Evolutionary conservation across 2,888 invertebrate species (phyloP), one percentile per base, ranked within the genome.

Genomic region (Glyphotaelius pellucidus): DNA sequence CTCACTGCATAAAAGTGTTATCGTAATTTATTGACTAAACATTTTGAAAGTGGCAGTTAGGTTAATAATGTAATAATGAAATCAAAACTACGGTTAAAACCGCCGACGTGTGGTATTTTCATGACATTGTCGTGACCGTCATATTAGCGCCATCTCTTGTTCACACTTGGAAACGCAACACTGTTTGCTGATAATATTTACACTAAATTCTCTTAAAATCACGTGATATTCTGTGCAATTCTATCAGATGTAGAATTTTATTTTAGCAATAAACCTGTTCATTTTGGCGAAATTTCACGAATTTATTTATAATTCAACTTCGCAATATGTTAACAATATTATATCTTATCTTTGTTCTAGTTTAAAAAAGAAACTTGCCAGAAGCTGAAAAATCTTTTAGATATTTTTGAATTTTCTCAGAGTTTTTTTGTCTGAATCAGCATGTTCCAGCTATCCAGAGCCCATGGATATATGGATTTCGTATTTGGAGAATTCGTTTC

Each of bases 101-200:
- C 30, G 86, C 38, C 86, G 12, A 12, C 32, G 12, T 15, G 42
- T 47, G 38, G 15, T 30, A n/a, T 47, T 47, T 12, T 12, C 42
- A 47, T 25, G 42, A 38, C 38, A 25, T 15, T 38, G 47, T 30
- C 86, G 86, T 86, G 86, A 86, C 47, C 47, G 47, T 30, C 25
- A n/a, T n/a, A 47, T 86, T 86, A 86, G 86, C 86, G n/a, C 86
- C 86, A 42, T 42, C 86, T n/a, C 47, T 42, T 42, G 1, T 7
- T 30, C n/a, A 31, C 86, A 11, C 47, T 32, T 81, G 15, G 31
- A 32, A 81, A 32, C 32, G 81, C 19, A 32, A 32, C 81, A 9
- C 81, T 86, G 38, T 42, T 86, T 83, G 83, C 83, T 83, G 32
- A 83, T 32, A 35, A 35, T 35, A 83, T 83, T 83, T 35, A 32